These are phyloP conservation scores for Aegotheles bennettii DNA, from an alignment of 2,113 vertebrate genomes.

Conservation along the genomic window DNA sequence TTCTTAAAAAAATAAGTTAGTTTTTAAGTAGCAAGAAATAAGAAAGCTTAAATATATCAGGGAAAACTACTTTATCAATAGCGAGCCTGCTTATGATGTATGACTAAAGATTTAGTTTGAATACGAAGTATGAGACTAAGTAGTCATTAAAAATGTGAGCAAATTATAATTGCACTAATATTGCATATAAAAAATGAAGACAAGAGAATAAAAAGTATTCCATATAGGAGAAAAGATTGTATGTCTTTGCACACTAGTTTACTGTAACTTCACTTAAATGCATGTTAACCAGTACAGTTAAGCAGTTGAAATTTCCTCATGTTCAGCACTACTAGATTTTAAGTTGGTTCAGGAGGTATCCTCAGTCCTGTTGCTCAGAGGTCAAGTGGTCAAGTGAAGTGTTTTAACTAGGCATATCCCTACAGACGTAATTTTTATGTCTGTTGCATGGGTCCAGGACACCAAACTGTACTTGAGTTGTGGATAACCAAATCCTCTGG, in stretches of 20 bases:
- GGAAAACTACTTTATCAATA: neutral
- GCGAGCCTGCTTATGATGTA: neutral
- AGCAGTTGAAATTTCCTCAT: neutral
- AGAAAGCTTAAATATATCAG: neutral
- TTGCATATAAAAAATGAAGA: neutral
- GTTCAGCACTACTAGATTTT: neutral
- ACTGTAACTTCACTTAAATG: neutral
- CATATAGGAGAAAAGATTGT: neutral
- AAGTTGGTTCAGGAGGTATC: neutral
- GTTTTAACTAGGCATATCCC: neutral
- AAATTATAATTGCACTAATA: neutral
- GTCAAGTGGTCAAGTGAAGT: neutral
- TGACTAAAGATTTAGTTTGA: neutral
- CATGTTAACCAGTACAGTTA: neutral
- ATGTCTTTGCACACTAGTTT: neutral
- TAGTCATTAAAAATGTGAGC: neutral
- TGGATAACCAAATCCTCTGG: neutral
- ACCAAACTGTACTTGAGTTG: neutral
- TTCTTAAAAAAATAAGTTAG: neutral
- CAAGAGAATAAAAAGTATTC: neutral
- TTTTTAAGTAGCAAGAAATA: neutral
- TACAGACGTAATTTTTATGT: neutral
- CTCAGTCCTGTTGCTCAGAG: neutral
- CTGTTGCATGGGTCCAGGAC: neutral
- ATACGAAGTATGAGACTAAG: neutral